phyloP scores from a whole-genome alignment of 2,888 invertebrate genomes.

The Sphecodes monilicornis region DNA sequence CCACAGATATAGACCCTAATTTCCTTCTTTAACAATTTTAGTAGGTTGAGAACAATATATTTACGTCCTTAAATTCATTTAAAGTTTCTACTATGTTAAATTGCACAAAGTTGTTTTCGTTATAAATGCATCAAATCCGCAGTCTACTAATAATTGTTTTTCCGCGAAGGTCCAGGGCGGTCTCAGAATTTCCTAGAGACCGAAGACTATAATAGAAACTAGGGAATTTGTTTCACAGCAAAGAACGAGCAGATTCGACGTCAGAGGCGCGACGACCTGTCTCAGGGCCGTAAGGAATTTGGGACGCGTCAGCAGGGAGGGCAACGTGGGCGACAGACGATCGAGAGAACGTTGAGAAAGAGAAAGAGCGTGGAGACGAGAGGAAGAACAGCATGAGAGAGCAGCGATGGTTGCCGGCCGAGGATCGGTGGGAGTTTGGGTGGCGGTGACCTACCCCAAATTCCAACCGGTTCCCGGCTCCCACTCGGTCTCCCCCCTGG shows the following conservation, averaged over 20 bases:
- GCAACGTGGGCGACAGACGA: slow-evolving; percentile 22
- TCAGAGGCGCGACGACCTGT: not conserved
- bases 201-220: not conserved
- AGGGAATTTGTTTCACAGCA: not conserved
- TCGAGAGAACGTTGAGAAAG: not conserved
- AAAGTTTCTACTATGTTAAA: too few relatives aligned
- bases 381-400: slow-evolving; percentile 23
- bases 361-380: slow-evolving; percentile 16
- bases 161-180: too few relatives aligned
- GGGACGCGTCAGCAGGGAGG: slow-evolving; percentile 16
- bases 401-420: slow-evolving; percentile 33
- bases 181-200: not conserved
- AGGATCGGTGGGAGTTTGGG: slow-evolving; percentile 44
- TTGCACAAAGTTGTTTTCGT: not conserved
- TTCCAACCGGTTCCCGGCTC: slow-evolving; percentile 70
- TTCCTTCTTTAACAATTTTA: too few relatives aligned
- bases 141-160: not conserved
- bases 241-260: not conserved
- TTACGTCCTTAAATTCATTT: too few relatives aligned
- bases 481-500: slow-evolving; percentile 44
- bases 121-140: not conserved
- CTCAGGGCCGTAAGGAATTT: slow-evolving; percentile 28
- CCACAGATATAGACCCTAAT: too few relatives aligned
- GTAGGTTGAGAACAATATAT: too few relatives aligned
- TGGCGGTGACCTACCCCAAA: slow-evolving; percentile 78